A percentile compares a stretch with the other conserved stretches of the same genome.
These are phyloP conservation scores for Calameuta filiformis DNA, from an alignment of 2,888 invertebrate genomes.

Conservation along the genomic window DNA sequence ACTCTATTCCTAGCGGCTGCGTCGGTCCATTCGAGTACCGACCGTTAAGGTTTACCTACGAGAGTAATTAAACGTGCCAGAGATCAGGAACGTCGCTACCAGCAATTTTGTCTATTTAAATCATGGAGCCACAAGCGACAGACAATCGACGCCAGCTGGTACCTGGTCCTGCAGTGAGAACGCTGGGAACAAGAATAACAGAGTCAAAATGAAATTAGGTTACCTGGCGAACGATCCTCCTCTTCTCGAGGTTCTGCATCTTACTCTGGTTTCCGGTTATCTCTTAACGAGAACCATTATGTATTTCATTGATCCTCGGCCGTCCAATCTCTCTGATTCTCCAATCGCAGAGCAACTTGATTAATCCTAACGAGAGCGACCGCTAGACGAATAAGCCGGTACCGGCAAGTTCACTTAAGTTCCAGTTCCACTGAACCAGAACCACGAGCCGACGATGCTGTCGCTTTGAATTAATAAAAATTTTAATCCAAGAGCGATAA, in stretches of 20 bases:
- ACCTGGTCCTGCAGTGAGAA: not conserved
- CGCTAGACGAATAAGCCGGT: not conserved
- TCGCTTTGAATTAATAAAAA: not conserved
- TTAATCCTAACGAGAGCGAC: not conserved
- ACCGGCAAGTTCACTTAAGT: not conserved
- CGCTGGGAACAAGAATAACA: not conserved
- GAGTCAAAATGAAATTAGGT: not conserved
- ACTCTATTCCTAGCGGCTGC: slow-evolving; percentile 26
- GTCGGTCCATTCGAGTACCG: not conserved
- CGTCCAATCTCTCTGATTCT: not conserved
- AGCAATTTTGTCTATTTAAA: not conserved
- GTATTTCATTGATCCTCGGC: not conserved
- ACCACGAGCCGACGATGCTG: not conserved
- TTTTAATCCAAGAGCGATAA: not conserved
- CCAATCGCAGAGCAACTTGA: not conserved
- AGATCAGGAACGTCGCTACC: not conserved
- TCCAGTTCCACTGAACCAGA: not conserved
- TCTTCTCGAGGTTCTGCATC: not conserved
- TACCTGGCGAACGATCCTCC: not conserved
- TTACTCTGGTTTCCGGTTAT: not conserved
- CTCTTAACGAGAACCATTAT: not conserved
- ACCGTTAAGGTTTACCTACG: not conserved
- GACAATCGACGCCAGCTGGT: not conserved
- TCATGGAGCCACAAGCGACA: not conserved
- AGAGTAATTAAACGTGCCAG: not conserved